Conservation (phyloP, 2,113 vertebrate genomes). For the Chionis minor region DNA sequence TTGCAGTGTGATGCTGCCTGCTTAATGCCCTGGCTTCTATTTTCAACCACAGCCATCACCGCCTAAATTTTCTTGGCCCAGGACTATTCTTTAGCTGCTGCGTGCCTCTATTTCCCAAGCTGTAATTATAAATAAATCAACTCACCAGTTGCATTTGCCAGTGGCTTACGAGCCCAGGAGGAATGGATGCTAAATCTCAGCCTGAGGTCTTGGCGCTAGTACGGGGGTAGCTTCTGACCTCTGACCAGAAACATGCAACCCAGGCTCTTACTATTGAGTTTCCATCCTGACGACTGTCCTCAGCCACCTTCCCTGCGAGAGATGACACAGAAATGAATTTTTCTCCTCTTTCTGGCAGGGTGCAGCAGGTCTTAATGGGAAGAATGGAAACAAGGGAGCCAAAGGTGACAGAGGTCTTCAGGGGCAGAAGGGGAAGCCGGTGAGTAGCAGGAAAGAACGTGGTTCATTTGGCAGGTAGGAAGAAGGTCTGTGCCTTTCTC, state of each 20-base stretch:
- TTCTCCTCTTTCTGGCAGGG: conserved; percentile 72
- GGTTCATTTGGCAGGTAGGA: neutral
- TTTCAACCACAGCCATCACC: neutral
- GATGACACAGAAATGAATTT: neutral
- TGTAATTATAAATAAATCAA: neutral
- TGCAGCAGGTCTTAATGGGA: conserved; percentile 77
- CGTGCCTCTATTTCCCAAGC: accelerated
- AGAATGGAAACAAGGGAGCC: conserved; percentile 80
- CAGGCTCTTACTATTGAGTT: neutral
- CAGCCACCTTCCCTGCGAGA: neutral
- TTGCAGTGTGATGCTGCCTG: neutral
- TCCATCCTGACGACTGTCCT: neutral
- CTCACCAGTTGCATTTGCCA: neutral
- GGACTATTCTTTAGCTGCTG: neutral
- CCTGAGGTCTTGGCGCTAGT: neutral
- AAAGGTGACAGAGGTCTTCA: conserved; percentile 82
- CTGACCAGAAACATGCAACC: accelerated
- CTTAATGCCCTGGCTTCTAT: neutral
- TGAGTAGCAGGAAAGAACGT: neutral
- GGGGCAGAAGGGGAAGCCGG: conserved; percentile 79
- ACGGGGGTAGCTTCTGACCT: neutral
- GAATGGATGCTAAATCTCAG: neutral
- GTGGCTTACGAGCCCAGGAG: neutral
- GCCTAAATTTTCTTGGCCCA: too few relatives aligned
- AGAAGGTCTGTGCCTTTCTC: neutral